Conservation (phyloP, 2,888 invertebrate genomes). For the Ommatoiulus sabulosus region DNA sequence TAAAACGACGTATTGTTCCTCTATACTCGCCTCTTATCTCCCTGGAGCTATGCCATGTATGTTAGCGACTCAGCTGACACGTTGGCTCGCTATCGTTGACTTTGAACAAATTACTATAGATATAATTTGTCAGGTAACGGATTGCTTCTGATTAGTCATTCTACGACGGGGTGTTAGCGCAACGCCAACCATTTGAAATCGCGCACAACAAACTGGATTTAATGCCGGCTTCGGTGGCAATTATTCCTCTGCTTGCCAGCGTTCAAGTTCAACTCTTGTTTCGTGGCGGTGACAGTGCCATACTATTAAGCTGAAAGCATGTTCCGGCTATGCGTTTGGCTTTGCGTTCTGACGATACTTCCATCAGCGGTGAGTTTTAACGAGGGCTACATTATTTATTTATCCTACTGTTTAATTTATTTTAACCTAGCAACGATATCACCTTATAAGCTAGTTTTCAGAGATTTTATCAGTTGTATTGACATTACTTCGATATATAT, state of each 20-base stretch:
- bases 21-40: neutral
- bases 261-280: neutral
- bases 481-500: no score
- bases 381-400: neutral
- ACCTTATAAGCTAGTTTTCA: neutral
- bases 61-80: neutral
- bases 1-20: neutral
- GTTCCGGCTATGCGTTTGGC: neutral
- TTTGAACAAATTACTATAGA: slow-evolving; percentile 30
- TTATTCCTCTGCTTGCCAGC: neutral
- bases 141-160: slow-evolving; percentile 22
- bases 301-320: neutral
- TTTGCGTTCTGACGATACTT: neutral
- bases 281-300: neutral
- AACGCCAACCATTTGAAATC: neutral
- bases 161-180: neutral
- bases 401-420: neutral
- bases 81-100: neutral
- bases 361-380: neutral
- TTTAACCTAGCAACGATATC: neutral
- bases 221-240: neutral
- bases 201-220: slow-evolving; percentile 1
- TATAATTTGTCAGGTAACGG: slow-evolving; percentile 1
- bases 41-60: neutral
- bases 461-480: neutral